A percentile compares a stretch with the other conserved stretches of the same genome.
Evolutionary conservation across 2,113 vertebrate species (phyloP).

Genomic region (Chlamydotis undulata): DNA sequence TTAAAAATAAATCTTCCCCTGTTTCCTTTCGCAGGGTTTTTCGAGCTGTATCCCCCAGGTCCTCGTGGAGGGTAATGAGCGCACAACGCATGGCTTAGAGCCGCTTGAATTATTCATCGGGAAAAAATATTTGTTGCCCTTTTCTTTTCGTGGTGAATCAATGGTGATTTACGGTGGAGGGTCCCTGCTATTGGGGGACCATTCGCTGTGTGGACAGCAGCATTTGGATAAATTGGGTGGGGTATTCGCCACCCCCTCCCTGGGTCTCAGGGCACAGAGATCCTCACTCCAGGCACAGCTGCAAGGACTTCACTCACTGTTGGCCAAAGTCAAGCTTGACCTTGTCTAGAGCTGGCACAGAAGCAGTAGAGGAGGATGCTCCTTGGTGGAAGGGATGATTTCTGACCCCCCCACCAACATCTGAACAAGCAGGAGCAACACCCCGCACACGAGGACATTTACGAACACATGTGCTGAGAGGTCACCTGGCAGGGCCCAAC

Average conservation of each 20-base stretch:
- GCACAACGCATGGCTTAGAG: not conserved
- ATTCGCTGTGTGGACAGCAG: not conserved
- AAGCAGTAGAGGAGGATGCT: not conserved
- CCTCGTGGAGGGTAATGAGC: conserved; percentile 61
- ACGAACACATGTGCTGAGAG: accelerated
- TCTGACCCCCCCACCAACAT: not conserved
- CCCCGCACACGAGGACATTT: accelerated
- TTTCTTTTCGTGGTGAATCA: conserved; percentile 24
- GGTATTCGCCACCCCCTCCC: not conserved
- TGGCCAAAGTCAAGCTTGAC: not conserved
- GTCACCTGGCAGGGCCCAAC: not conserved
- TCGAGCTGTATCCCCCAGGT: conserved; percentile 59
- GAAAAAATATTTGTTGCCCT: conserved; percentile 66
- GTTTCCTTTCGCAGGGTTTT: conserved; percentile 32
- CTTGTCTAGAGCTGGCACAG: not conserved
- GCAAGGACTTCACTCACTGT: accelerated
- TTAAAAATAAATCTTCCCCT: conserved; percentile 45
- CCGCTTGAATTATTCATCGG: conserved; percentile 64
- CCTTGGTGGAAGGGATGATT: not conserved
- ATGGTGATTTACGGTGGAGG: conserved; percentile 29
- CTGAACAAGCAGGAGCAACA: accelerated
- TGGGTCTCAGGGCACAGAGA: not conserved
- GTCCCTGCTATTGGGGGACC: not conserved
- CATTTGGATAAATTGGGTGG: not conserved
- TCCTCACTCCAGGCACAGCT: not conserved